phyloP scores from a whole-genome alignment of 2,797 vertebrate genomes.

The Iguana delicatissima region DNA sequence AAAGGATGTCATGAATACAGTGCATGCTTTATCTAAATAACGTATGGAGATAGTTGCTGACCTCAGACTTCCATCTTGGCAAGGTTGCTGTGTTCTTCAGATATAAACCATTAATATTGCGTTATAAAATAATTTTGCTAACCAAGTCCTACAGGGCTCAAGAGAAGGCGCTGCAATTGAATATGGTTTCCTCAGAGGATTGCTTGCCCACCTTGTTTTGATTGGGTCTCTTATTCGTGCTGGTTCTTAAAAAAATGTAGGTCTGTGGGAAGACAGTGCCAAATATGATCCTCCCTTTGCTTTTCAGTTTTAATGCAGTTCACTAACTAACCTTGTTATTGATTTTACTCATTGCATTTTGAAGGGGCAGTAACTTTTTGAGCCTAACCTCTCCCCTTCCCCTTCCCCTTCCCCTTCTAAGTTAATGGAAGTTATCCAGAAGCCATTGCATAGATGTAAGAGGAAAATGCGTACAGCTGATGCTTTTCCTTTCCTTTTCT shows the following conservation, averaged over 20 bases:
- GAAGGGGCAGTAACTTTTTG: not conserved
- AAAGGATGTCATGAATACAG: not conserved
- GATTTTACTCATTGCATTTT: not conserved
- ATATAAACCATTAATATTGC: conserved; percentile 5
- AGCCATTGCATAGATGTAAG: not conserved
- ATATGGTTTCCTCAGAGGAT: conserved; percentile 24
- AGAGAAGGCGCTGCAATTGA: not conserved
- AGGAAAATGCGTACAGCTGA: not conserved
- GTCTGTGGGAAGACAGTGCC: not conserved
- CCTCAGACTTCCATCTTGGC: not conserved
- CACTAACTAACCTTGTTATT: not conserved
- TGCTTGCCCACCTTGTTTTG: not conserved
- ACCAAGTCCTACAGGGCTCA: not conserved
- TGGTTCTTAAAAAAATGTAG: not conserved
- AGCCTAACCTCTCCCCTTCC: not conserved
- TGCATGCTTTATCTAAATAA: conserved; percentile 5
- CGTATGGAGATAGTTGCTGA: conserved; percentile 6
- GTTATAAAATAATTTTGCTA: conserved; percentile 14
- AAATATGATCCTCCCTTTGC: not conserved
- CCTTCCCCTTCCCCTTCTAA: not conserved
- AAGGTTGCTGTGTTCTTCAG: not conserved
- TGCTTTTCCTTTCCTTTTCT: not conserved
- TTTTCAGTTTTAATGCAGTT: not conserved
- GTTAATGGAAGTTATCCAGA: not conserved
- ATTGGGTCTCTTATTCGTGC: conserved; percentile 42